Conservation (phyloP, 2,113 vertebrate genomes). For the Entelurus aequoreus region DNA sequence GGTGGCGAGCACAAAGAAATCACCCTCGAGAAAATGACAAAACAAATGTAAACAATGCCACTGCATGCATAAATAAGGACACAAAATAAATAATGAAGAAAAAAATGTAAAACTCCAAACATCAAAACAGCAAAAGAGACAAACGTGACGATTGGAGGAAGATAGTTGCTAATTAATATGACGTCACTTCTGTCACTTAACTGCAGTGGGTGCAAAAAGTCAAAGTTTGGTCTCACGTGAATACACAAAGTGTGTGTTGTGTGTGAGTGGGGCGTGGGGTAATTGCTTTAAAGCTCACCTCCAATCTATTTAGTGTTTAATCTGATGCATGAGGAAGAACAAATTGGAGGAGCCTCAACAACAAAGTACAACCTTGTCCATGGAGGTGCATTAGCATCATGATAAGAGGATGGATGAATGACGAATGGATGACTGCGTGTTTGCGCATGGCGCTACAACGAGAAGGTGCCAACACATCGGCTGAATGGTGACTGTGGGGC, state of each 20-base stretch:
- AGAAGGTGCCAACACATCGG: background rate
- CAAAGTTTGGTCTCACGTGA: conserved; percentile 33
- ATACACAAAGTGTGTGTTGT: too few relatives aligned
- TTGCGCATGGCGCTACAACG: background rate
- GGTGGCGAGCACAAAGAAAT: conserved; percentile 5
- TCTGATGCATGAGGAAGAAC: conserved; percentile 7
- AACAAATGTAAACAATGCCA: conserved; percentile 64
- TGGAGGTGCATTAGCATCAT: background rate
- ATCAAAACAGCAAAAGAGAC: conserved; percentile 12
- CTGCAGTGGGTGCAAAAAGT: conserved; percentile 5
- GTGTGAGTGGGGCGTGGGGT: too few relatives aligned
- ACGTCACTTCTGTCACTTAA: background rate
- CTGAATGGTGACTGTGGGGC: background rate
- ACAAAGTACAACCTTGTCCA: conserved; percentile 3
- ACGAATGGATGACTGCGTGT: background rate
- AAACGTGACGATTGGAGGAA: conserved; percentile 12
- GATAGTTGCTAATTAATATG: background rate
- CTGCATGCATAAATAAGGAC: conserved; percentile 56
- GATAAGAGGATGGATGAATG: background rate
- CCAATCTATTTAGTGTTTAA: background rate
- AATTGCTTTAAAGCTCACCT: conserved; percentile 14
- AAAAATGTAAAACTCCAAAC: conserved; percentile 6
- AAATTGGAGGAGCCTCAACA: background rate
- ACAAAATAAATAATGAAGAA: conserved; percentile 55
- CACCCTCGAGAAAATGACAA: conserved; percentile 29